Percentiles rank a stretch among this genome's conserved stretches.
Evolutionary conservation across 2,113 vertebrate species (phyloP).

Genomic region (Colinus virginianus): DNA sequence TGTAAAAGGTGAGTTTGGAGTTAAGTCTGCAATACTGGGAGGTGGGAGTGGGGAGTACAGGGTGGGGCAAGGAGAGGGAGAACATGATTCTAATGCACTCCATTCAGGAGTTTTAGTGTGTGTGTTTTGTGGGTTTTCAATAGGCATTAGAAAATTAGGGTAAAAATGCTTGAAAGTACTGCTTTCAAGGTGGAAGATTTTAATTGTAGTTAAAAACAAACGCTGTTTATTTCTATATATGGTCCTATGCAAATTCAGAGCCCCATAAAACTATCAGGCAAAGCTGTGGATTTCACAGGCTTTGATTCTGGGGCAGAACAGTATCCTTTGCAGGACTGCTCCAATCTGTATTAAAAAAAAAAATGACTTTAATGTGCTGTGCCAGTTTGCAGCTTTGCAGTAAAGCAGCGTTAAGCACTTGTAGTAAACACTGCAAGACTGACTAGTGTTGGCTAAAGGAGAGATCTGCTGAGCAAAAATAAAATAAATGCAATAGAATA

Average conservation of each 20-base stretch:
- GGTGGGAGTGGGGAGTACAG: neutral
- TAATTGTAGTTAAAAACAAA: neutral
- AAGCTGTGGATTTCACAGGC: neutral
- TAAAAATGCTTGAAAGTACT: conserved; percentile 48
- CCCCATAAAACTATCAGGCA: neutral
- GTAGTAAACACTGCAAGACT: neutral
- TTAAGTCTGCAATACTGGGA: conserved; percentile 17
- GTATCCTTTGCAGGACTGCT: neutral
- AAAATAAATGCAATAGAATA: neutral
- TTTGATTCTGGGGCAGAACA: neutral
- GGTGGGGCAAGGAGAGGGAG: neutral
- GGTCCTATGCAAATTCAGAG: neutral
- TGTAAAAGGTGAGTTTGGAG: conserved; percentile 56
- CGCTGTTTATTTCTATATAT: conserved; percentile 36
- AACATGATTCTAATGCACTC: neutral
- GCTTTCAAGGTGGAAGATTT: conserved; percentile 20
- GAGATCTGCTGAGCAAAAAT: neutral
- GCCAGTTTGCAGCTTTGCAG: conserved; percentile 10
- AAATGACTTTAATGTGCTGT: conserved; percentile 23
- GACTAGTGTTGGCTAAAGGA: conserved; percentile 1
- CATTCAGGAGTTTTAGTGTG: conserved; percentile 12
- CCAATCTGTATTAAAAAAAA: conserved; percentile 22
- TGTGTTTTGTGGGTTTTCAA: conserved; percentile 27
- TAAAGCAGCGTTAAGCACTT: conserved; percentile 5
- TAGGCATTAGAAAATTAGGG: conserved; percentile 38